Evolutionary conservation across 2,888 invertebrate species (phyloP), one percentile per base, ranked within the genome.

Genomic region (Zeuzera pyrina): DNA sequence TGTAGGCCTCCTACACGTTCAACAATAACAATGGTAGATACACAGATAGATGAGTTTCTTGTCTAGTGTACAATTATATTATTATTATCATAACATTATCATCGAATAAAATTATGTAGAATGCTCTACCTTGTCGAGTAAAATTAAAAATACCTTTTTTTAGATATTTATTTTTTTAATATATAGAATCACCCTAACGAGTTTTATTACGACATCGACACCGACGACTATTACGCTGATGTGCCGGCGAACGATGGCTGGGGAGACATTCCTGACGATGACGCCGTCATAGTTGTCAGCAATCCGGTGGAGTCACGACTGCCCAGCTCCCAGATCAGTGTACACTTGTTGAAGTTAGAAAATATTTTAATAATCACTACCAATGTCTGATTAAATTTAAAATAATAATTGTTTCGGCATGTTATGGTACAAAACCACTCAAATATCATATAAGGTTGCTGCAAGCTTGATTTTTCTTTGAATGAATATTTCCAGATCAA

Each of bases 291-390:
- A 3, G 35, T 55, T 0, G 51, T 76, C 3, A 36, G 39, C 31
- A 76, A 76, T 42, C 72, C 73, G 0, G 66, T 72, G 4, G 73
- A 76, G 40, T 61, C 76, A 0, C 52, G 61, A 1, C 56, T 74
- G 28, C 76, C 74, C 0, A 58, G 64, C 15, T 53, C 60, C 0
- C 45, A 47, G 38, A 67, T 76, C 41, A 58, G 50, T 31, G 46
- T 59, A 6, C 24, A 21, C 5, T 28, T 70, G 13, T 53, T 76
- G 13, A 65, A 48, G 73, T 72, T 35, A 11, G 14, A n/a, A n/a
- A n/a, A n/a, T n/a, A n/a, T n/a, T n/a, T n/a, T n/a, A n/a, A n/a
- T n/a, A n/a, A 19, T 8, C 19, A 19, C 8, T 19, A 6, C 5
- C 19, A 6, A 6, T 19, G 8, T 19, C 19, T 19, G 19, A 6